Base-by-base conservation (phyloP, 2,797 vertebrate species). In the Salmo trutta region DNA sequence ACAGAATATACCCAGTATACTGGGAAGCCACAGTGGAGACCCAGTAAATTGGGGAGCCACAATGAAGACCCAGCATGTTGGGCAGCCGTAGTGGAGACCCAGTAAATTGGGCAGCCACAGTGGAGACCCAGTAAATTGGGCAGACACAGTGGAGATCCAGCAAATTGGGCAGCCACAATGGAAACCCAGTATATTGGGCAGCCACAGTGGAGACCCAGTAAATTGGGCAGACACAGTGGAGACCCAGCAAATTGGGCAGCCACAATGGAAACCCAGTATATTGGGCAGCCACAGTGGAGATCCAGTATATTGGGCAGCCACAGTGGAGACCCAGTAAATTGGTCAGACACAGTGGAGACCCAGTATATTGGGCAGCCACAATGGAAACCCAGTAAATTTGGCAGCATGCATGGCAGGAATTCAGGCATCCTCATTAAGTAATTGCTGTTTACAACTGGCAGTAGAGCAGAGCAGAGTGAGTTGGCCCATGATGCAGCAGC, bases 391-490 rank as follows among this genome's bases (percentile, higher is more conserved):
- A 41, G 12, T 19, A 36, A 64, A 17, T 8, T 24, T 33, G 53
- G 33, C 19, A 59, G 52, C 12, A 41, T 71, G 59, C n/a, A 75
- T 29, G 29, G 82, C 56, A 84, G 80, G 59, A 76, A 81, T 82
- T 76, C 74, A 56, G 71, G 53, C 76, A 62, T 67, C 64, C 66
- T 73, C 77, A 33, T 78, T 74, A 70, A 6, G 15, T 41, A 74
- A n/a, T 73, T 74, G 80, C 80, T 84, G 79, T 86, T 84, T 69
- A 69, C 72, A 78, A 68, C 74, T 73, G 21, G 27, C n/a, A 62
- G 53, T 56, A 56, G 53, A 17, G 53, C 53, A 54, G 53, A 19
- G 17, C 53, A 56, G 53, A 19, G 53, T 56, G 75, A 53, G 51
- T 6, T 10, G 77, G 6, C 31, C 62, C 41, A 62, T 33, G 76